A percentile compares a stretch with the other conserved stretches of the same genome.
These are phyloP conservation scores for Poecilia latipinna DNA, from an alignment of 2,113 vertebrate species.

Conservation along the genomic window DNA sequence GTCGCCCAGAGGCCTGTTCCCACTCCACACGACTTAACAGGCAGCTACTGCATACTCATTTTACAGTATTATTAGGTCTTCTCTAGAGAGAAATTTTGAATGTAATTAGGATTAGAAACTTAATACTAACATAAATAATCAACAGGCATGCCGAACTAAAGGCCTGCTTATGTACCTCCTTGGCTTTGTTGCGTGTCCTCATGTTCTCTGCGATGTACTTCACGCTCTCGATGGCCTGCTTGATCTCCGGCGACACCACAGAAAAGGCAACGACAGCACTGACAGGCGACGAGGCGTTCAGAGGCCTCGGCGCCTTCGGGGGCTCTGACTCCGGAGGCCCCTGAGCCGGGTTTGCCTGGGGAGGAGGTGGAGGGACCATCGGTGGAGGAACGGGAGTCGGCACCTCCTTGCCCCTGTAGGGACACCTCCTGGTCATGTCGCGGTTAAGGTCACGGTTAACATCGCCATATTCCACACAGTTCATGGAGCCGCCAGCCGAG, in stretches of 20 bases:
- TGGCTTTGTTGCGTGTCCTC: conserved; percentile 89
- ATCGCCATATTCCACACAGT: conserved; percentile 76
- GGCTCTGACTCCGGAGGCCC: conserved; percentile 64
- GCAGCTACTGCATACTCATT: background rate
- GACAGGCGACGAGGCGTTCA: conserved; percentile 72
- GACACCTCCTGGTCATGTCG: conserved; percentile 66
- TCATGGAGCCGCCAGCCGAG: conserved; percentile 66
- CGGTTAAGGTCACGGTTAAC: conserved; percentile 66
- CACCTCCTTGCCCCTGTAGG: conserved; percentile 77
- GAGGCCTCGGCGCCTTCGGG: conserved; percentile 58
- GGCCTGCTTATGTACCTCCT: conserved; percentile 81
- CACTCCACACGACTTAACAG: background rate
- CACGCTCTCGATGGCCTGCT: conserved; percentile 86
- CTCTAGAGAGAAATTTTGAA: background rate
- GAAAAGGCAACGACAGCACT: conserved; percentile 74
- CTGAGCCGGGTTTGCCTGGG: conserved; percentile 46
- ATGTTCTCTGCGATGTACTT: conserved; percentile 94
- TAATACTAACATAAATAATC: background rate
- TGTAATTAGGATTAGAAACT: background rate
- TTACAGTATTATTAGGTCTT: background rate
- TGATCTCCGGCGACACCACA: conserved; percentile 84
- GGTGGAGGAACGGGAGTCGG: conserved; percentile 74
- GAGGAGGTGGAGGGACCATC: conserved; percentile 45
- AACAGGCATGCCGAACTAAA: background rate
- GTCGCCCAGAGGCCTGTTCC: background rate